These are phyloP conservation scores for Spinus pinus DNA, from an alignment of 2,797 vertebrate species.

Conservation along the genomic window DNA sequence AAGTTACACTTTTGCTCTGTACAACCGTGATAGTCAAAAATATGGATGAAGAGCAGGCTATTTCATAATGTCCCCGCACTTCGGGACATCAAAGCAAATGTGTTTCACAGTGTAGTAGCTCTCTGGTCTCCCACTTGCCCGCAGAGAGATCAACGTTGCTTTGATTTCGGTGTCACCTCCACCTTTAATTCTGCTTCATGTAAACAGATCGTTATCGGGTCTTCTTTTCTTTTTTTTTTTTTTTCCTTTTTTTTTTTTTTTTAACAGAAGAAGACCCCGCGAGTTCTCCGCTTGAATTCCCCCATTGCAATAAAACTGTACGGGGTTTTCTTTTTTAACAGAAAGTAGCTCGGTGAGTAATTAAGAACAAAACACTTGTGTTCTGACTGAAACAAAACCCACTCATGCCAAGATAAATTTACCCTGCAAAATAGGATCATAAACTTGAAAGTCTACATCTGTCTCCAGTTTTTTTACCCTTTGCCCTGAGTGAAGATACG, in stretches of 20 bases:
- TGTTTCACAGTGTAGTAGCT: background rate
- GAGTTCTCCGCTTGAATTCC: slow-evolving; percentile 40
- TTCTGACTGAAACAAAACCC: slow-evolving; percentile 60
- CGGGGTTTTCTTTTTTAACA: slow-evolving; percentile 16
- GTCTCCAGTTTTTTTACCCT: slow-evolving; percentile 56
- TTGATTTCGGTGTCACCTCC: slow-evolving; percentile 64
- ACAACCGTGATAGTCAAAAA: background rate
- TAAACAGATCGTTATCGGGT: slow-evolving; percentile 72
- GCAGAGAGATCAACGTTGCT: slow-evolving; percentile 18
- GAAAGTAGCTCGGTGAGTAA: slow-evolving; percentile 46
- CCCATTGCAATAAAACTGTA: slow-evolving; percentile 34
- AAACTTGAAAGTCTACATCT: slow-evolving; percentile 69
- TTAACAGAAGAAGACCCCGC: background rate
- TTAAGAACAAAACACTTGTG: slow-evolving; percentile 63
- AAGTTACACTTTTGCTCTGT: slow-evolving; percentile 15
- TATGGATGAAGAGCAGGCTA: background rate
- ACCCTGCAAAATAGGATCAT: slow-evolving; percentile 62
- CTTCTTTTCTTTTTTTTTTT: background rate
- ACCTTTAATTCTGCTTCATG: slow-evolving; percentile 61
- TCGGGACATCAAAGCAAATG: slow-evolving; percentile 38
- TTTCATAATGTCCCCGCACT: background rate
- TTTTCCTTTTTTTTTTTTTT: background rate
- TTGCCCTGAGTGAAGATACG: slow-evolving; percentile 44
- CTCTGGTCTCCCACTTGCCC: background rate
- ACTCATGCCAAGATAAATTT: slow-evolving; percentile 69